A percentile compares a stretch with the other conserved stretches of the same genome.
These are phyloP conservation scores for Corythoichthys intestinalis DNA, from an alignment of 2,113 vertebrate genomes.

Conservation along the genomic window DNA sequence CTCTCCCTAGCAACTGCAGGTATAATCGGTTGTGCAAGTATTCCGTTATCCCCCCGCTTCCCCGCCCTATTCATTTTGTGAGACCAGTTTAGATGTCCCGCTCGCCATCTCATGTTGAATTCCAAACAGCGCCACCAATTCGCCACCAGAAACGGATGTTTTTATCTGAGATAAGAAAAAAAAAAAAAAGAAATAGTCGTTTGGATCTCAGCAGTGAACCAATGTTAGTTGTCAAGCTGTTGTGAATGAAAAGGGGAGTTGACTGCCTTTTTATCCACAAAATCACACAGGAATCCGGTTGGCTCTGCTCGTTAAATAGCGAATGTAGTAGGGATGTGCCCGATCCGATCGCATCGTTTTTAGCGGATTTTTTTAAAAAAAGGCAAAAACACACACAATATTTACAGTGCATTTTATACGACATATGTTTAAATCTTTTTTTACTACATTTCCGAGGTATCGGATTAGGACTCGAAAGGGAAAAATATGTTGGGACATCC, in stretches of 20 bases:
- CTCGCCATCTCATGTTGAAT: constrained; percentile 60
- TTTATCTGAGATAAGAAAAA: not conserved
- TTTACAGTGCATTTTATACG: too few species aligned
- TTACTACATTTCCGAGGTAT: too few species aligned
- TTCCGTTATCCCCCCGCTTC: constrained; percentile 36
- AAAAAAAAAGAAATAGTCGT: not conserved
- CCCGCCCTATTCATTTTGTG: constrained; percentile 36
- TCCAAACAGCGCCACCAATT: constrained; percentile 31
- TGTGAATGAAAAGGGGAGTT: constrained; percentile 52
- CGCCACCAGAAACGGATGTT: not conserved
- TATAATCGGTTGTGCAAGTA: constrained; percentile 78
- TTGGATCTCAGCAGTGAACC: constrained; percentile 21
- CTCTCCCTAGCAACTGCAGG: constrained; percentile 77
- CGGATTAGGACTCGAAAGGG: too few species aligned
- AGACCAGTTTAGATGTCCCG: constrained; percentile 50
- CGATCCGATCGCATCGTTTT: too few species aligned
- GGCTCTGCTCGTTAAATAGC: constrained; percentile 43
- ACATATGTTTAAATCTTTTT: too few species aligned
- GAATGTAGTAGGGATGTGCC: not conserved
- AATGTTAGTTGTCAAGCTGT: constrained; percentile 40
- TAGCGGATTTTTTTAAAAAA: too few species aligned
- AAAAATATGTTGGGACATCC: too few species aligned
- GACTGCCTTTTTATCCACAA: constrained; percentile 57
- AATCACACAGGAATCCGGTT: constrained; percentile 59
- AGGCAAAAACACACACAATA: too few species aligned